Conservation (phyloP, 1,140 invertebrate genomes). For the Batillaria attramentaria region DNA sequence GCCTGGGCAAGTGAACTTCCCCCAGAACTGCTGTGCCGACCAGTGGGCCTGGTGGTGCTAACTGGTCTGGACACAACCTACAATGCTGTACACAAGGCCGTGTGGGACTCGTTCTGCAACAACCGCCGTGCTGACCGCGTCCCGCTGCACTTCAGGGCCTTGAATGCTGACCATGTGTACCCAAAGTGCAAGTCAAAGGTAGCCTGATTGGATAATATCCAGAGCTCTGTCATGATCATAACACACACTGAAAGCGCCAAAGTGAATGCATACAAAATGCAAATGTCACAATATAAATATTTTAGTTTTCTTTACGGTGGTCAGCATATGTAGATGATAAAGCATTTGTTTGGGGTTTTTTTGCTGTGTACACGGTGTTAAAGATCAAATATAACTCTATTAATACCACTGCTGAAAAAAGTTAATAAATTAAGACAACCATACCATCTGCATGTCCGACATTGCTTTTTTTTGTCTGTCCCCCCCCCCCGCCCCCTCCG, state of each 20-base stretch:
- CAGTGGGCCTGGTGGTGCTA: slow-evolving; percentile 87
- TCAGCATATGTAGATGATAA: no score
- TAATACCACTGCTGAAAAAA: no score
- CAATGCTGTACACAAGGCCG: slow-evolving; percentile 88
- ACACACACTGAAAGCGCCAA: neutral
- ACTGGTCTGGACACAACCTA: slow-evolving; percentile 87
- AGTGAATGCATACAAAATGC: neutral
- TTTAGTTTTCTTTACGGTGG: no score
- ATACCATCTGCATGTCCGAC: neutral
- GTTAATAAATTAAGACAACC: no score
- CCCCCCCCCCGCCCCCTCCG: no score
- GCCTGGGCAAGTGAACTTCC: slow-evolving; percentile 73
- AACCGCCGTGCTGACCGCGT: slow-evolving; percentile 85
- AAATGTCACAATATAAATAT: no score
- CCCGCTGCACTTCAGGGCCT: slow-evolving; percentile 88
- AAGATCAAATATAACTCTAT: no score
- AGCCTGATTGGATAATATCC: no score
- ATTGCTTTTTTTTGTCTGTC: no score
- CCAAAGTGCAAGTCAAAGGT: slow-evolving; percentile 91
- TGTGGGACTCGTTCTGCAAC: slow-evolving; percentile 93
- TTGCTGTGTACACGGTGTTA: no score
- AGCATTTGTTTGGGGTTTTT: no score
- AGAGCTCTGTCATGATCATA: neutral
- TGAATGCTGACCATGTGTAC: slow-evolving; percentile 84
- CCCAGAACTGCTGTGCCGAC: slow-evolving; percentile 80